Evolutionary conservation across 2,888 invertebrate genomes (phyloP), one percentile per base, ranked within the genome.

Genomic region (Diploptera punctata): DNA sequence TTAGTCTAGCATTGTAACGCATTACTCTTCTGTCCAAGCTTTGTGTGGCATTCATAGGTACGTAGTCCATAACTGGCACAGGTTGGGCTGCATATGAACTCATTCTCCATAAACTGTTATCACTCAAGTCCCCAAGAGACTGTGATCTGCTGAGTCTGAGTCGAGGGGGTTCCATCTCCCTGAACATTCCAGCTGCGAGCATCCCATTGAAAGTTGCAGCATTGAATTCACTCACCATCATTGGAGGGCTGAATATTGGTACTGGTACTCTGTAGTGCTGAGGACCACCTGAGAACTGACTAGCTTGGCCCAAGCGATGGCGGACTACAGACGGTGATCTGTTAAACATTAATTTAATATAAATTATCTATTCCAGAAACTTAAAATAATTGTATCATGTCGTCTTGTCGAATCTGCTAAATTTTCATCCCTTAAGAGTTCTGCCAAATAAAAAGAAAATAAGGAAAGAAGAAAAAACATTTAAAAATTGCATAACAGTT

Each of bases 41-140:
- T 43, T 69, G 69, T 3, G 69, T 69, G 7, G 26, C 13, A 26
- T 60, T 57, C 44, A 57, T 21, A 10, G 69, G 43, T 7, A 67
- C 44, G 19, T 24, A 18, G 9, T 47, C 18, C 7, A 33, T 5
- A 5, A 33, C 33, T 10, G 33, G 10, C 5, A n/a, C 26, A 62
- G 62, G 62, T 1, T n/a, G 19, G 9, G 67, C 0, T n/a, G 67
- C 16, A 67, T 29, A 67, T n/a, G 47, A 67, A 29, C 18, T 47
- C 18, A 47, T 47, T 44, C 47, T 47, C 29, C n/a, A 44, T 7
- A 60, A 44, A n/a, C 24, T 80, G 3, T 81, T 74, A 33, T 78
- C 76, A 31, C 83, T 78, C 3, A 84, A 77, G 71, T 84, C 84
- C 80, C 83, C 80, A 71, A 84, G 77, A 0, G 83, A 83, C 75